Conservation (phyloP, 2,113 vertebrate genomes). For the Butorides virescens region DNA sequence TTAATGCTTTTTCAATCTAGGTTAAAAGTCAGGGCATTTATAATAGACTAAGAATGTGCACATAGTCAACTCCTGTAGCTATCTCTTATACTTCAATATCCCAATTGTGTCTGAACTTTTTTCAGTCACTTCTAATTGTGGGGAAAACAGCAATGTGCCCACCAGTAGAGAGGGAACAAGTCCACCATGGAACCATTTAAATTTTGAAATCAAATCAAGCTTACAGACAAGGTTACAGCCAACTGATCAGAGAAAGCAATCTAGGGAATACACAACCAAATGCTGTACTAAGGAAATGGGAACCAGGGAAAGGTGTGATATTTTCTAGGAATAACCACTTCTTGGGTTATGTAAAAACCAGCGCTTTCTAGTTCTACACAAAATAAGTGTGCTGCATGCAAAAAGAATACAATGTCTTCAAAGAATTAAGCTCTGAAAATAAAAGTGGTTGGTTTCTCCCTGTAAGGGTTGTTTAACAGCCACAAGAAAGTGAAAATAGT, state of each 20-base stretch:
- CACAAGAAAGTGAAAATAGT: not conserved
- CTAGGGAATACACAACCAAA: not conserved
- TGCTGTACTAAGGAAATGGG: not conserved
- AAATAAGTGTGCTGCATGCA: not conserved
- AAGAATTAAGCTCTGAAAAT: not conserved
- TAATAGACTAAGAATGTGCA: not conserved
- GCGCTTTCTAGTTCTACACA: not conserved
- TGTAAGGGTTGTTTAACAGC: not conserved
- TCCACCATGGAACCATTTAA: not conserved
- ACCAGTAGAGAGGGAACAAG: not conserved
- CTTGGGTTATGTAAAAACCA: not conserved
- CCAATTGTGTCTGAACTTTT: not conserved
- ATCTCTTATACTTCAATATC: not conserved
- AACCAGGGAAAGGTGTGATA: not conserved
- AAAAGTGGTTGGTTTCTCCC: not conserved
- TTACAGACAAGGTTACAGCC: too few species aligned
- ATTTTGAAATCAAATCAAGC: not conserved
- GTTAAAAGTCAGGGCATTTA: not conserved
- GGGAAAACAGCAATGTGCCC: not conserved
- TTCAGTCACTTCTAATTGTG: not conserved
- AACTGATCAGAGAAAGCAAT: not conserved
- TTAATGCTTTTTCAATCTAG: not conserved
- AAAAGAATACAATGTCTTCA: not conserved
- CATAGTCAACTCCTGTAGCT: not conserved
- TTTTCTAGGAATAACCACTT: not conserved